Evolutionary conservation across 1,140 invertebrate genomes (phyloP), one percentile per base, ranked within the genome.

Genomic region (Pygmarrhopalites habei): DNA sequence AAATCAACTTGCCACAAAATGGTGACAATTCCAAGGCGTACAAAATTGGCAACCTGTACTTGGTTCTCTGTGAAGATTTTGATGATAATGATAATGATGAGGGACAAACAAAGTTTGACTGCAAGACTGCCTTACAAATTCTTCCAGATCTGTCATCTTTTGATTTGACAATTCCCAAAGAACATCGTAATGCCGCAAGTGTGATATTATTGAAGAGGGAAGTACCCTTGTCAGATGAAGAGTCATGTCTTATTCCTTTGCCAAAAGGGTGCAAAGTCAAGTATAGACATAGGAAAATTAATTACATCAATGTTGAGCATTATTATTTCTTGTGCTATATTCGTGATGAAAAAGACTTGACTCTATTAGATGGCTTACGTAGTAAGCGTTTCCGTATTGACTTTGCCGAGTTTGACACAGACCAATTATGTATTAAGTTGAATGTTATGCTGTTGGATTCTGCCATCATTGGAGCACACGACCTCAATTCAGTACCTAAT

Each of bases 371-470:
- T 5, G 32, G 28, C 25, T 53, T 61, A 23, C 26, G 59, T 10
- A 35, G 25, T 21, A 61, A 61, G 26, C 12, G 10, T 17, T 39
- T 61, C n/a, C 4, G n/a, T 52, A 7, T 61, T 5, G 47, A 61
- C 26, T 52, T 61, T 39, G 26, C 25, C 29, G 1, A 52, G 2
- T 61, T 35, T 25, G 28, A 23, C 26, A 26, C 4, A 10, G 47
- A 35, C 2, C 26, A 23, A 21, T 49, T 30, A n/a, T 10, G 29
- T 39, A 29, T 61, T 5, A 51, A 14, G 7, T 12, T 61, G 12
- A 26, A 61, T 41, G 32, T 61, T 28, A 19, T 61, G 19, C 59
- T 61, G 15, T n/a, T 25, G 28, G 59, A 61, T 2, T 26, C 26
- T 23, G 59, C 32, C 4, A 61, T 61, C 19, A 1, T 61, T 19